Evolutionary conservation across 92 coral and sea anemone species (phyloP).

Genomic region (Phenganax subtilis): DNA sequence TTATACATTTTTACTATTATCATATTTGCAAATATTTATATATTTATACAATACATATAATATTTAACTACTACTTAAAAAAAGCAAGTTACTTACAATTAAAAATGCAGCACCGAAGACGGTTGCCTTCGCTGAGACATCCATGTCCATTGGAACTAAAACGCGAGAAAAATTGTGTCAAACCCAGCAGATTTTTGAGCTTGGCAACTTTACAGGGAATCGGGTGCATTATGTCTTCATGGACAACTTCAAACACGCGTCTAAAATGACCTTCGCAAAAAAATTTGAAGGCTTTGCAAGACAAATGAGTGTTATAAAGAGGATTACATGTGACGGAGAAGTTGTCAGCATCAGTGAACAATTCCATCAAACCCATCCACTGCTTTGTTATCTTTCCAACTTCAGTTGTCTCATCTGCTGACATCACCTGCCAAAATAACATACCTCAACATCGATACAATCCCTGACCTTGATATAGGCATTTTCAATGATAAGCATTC

Average conservation of each 20-base stretch:
- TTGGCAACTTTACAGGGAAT: not conserved
- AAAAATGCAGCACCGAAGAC: constrained; percentile 78
- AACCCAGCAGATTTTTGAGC: not conserved
- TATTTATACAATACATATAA: no score
- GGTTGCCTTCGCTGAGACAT: constrained; percentile 72
- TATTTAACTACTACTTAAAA: no score
- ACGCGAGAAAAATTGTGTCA: no score
- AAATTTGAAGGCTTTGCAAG: not conserved
- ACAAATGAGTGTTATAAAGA: not conserved
- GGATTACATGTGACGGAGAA: constrained; percentile 78
- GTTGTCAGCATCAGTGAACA: constrained; percentile 96
- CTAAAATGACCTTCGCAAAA: no score
- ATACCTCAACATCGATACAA: not conserved
- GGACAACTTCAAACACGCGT: no score
- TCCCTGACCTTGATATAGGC: no score
- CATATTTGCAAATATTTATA: no score
- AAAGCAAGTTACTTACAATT: constrained; percentile 58
- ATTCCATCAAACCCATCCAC: constrained; percentile 79
- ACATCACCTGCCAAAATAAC: constrained; percentile 42
- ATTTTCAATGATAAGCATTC: no score
- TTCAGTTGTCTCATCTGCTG: constrained; percentile 48
- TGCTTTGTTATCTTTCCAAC: constrained; percentile 82
- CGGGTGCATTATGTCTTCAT: no score
- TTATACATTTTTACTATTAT: no score
- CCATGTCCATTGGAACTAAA: constrained; percentile 86